phyloP scores from a whole-genome alignment of 2,113 vertebrate genomes.

The Passerina amoena region DNA sequence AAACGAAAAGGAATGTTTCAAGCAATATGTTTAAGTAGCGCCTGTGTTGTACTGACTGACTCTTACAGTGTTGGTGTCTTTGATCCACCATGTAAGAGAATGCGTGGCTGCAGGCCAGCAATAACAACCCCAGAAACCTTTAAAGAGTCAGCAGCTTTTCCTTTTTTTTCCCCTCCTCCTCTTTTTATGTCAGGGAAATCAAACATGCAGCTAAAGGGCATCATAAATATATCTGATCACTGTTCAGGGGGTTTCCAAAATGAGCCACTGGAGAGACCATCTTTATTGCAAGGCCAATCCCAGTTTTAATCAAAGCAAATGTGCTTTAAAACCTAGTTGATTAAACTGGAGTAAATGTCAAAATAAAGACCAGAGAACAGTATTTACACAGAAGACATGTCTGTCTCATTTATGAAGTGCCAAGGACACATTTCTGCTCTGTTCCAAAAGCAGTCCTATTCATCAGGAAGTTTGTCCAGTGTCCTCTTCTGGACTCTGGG shows the following conservation, averaged over 20 bases:
- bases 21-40: slow-evolving; percentile 47
- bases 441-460: background rate
- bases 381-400: slow-evolving; percentile 14
- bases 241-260: slow-evolving; percentile 43
- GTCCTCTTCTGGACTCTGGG: background rate
- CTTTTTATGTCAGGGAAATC: slow-evolving; percentile 70
- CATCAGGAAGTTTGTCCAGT: background rate
- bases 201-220: slow-evolving; percentile 64
- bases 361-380: slow-evolving; percentile 9
- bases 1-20: slow-evolving; percentile 36
- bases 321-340: slow-evolving; percentile 59
- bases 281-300: slow-evolving; percentile 54
- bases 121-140: slow-evolving; percentile 58
- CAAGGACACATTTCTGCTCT: background rate
- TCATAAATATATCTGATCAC: slow-evolving; percentile 73
- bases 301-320: slow-evolving; percentile 65
- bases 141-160: slow-evolving; percentile 40
- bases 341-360: slow-evolving; percentile 53
- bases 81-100: slow-evolving; percentile 58
- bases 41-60: slow-evolving; percentile 33
- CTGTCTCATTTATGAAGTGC: background rate
- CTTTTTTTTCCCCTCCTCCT: background rate
- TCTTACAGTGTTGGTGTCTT: slow-evolving; percentile 42
- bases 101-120: slow-evolving; percentile 65
- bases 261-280: slow-evolving; percentile 53